Conservation (phyloP, 2,113 vertebrate species). For the Gracilinanus agilis region DNA sequence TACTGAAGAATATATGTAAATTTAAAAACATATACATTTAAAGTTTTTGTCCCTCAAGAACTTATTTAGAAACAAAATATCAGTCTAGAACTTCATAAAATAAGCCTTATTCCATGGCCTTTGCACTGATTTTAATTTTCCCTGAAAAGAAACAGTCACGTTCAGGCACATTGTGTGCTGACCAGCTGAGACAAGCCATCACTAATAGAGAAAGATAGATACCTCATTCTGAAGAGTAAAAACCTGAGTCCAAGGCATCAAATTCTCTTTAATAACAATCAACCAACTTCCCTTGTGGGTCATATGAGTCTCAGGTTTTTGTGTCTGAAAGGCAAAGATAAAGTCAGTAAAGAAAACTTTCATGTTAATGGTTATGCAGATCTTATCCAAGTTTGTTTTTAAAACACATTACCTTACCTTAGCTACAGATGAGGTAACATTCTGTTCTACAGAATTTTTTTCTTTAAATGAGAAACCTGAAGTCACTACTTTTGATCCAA, state of each 20-base stretch:
- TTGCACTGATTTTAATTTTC: slow-evolving; percentile 8
- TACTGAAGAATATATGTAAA: not conserved
- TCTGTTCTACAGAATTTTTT: not conserved
- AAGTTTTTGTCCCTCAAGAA: not conserved
- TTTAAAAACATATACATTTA: not conserved
- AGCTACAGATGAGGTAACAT: not conserved
- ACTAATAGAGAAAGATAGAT: not conserved
- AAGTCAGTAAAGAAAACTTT: not conserved
- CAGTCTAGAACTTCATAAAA: slow-evolving; percentile 8
- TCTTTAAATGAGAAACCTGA: not conserved
- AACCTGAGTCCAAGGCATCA: slow-evolving; percentile 75
- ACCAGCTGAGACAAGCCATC: no score
- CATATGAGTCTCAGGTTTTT: accelerated
- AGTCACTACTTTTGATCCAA: not conserved
- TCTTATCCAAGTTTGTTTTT: not conserved
- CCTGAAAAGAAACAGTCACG: slow-evolving; percentile 6
- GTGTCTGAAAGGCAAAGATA: not conserved
- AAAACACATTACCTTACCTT: not conserved
- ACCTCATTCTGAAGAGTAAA: slow-evolving; percentile 87
- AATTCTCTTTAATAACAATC: not conserved
- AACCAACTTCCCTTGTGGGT: not conserved
- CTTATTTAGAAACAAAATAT: not conserved
- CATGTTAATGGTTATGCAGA: not conserved
- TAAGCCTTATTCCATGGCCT: not conserved
- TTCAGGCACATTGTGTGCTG: not conserved